Evolutionary conservation across 2,113 vertebrate genomes (phyloP).

Genomic region (Willisornis vidua): DNA sequence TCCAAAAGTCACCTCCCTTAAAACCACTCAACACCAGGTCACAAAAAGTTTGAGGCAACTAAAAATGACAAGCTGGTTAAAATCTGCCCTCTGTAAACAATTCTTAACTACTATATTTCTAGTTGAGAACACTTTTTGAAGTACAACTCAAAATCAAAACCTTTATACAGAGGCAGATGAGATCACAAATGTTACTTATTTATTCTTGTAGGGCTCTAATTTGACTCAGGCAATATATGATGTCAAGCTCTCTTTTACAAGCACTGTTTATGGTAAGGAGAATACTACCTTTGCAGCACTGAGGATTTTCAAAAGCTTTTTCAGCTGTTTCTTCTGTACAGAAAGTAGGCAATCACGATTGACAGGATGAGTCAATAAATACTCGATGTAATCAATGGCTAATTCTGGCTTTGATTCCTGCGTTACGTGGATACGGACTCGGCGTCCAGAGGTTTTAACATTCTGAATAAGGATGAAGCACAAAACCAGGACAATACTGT

Average conservation of each 20-base stretch:
- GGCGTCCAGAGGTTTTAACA: conserved; percentile 33
- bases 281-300: conserved; percentile 81
- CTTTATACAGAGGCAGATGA: background rate
- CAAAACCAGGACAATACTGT: background rate
- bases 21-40: background rate
- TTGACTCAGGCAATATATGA: background rate
- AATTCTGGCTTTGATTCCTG: conserved; percentile 82
- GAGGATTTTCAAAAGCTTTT: conserved; percentile 80
- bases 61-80: background rate
- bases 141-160: background rate
- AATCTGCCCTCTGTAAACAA: background rate
- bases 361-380: conserved; percentile 80
- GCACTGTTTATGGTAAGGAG: background rate
- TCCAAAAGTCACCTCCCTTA: background rate
- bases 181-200: background rate
- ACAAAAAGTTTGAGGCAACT: background rate
- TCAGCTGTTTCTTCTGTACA: conserved; percentile 75
- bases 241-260: background rate
- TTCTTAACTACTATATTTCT: background rate
- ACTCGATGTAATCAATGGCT: conserved; percentile 86
- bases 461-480: conserved; percentile 56
- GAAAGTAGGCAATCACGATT: conserved; percentile 80
- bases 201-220: background rate
- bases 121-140: background rate
- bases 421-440: conserved; percentile 78